Percentiles rank a stretch among this genome's conserved stretches.
These are phyloP conservation scores for Syngnathoides biaculeatus DNA, from an alignment of 2,113 vertebrate species.

Conservation along the genomic window DNA sequence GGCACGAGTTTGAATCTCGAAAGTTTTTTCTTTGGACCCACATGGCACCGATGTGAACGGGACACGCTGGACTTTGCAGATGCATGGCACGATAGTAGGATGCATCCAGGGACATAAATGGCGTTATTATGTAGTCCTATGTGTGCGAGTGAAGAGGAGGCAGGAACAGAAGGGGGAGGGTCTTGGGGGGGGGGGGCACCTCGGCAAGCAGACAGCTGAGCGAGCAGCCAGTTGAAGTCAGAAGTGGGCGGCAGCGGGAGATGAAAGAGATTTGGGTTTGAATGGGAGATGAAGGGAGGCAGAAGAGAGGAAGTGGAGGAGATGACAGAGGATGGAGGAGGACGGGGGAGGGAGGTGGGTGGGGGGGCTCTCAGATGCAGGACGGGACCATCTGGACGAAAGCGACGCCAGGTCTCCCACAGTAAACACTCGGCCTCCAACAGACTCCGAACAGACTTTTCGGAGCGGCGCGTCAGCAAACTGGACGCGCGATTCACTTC, in stretches of 20 bases:
- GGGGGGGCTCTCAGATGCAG: slow-evolving; percentile 62
- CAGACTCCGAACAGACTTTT: slow-evolving; percentile 21
- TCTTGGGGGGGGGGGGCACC: slow-evolving; percentile 7
- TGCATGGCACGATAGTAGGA: not conserved
- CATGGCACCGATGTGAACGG: not conserved
- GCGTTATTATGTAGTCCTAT: not conserved
- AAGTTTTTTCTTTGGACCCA: no score
- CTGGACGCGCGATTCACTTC: not conserved
- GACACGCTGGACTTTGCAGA: not conserved
- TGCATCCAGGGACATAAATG: not conserved
- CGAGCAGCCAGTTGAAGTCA: slow-evolving; percentile 19
- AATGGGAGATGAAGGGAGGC: slow-evolving; percentile 49
- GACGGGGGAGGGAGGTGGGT: slow-evolving; percentile 28
- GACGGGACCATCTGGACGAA: slow-evolving; percentile 67
- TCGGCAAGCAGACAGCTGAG: slow-evolving; percentile 10
- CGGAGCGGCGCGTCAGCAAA: not conserved
- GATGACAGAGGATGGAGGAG: slow-evolving; percentile 40
- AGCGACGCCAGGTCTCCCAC: slow-evolving; percentile 60
- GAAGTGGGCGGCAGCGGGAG: slow-evolving; percentile 44
- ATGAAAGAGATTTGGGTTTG: slow-evolving; percentile 47
- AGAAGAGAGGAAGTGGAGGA: slow-evolving; percentile 28
- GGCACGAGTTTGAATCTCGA: not conserved
- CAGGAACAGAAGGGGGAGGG: slow-evolving; percentile 5
- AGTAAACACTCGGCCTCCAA: slow-evolving; percentile 62
- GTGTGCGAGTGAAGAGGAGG: slow-evolving; percentile 9